Evolutionary conservation across 2,797 vertebrate species (phyloP), one percentile per base, ranked within the genome.

Genomic region (Scyliorhinus canicula): DNA sequence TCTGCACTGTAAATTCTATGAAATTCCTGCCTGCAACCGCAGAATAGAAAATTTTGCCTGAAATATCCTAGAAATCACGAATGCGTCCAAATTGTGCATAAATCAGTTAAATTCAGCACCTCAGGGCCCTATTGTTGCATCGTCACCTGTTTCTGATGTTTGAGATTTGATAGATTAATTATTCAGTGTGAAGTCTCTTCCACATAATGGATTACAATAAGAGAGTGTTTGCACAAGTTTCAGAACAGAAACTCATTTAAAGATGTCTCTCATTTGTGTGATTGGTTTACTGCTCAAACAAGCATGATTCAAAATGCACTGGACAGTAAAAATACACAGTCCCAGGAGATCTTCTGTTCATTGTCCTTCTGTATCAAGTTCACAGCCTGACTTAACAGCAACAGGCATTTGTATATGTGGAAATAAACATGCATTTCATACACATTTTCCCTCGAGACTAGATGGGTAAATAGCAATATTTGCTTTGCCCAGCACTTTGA

Each of bases 81-180:
- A 52, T 55, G 11, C 28, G 3, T 24, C 50, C 50, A 86, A 28
- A 16, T 86, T 86, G 28, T 52, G 0, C 50, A 86, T 55, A 52
- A 31, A 86, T 47, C 1, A 84, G 21, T 8, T 28, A 55, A 8
- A 5, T 55, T 86, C 12, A 86, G 50, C 28, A 28, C 4, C 31
- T 31, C 47, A 31, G 84, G 26, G 47, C 31, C 50, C 26, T 35
- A 26, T 3, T 21, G 26, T 55, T 50, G 24, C 28, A 50, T 35
- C 26, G 47, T 47, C 50, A 86, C 5, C 55, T 86, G 12, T 4
- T 14, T 52, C 26, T 1, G 50, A 55, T 86, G 40, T 55, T 52
- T 86, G 84, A 85, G 84, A 55, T 86, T 55, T 86, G 84, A 31
- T 86, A 86, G 55, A 86, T 52, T 55, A 55, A 86, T 4, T 86